Evolutionary conservation across 2,113 vertebrate genomes (phyloP).

Genomic region (Hippocampus mohnikei): DNA sequence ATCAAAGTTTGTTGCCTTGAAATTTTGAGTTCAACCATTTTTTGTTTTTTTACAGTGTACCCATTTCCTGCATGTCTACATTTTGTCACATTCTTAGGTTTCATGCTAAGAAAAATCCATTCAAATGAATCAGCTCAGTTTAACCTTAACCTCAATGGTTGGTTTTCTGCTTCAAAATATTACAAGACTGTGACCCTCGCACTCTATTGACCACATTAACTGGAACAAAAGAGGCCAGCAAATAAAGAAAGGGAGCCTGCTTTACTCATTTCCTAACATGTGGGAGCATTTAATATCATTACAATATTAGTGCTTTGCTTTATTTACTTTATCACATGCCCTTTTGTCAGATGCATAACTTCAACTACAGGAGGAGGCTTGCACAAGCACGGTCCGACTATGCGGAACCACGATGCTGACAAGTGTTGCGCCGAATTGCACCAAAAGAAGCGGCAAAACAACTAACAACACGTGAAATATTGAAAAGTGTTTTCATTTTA

Average conservation of each 20-base stretch:
- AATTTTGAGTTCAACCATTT: too few relatives aligned
- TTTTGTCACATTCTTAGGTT: not conserved
- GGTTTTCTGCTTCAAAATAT: not conserved
- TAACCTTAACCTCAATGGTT: not conserved
- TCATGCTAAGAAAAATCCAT: not conserved
- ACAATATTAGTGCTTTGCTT: not conserved
- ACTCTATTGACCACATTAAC: too few relatives aligned
- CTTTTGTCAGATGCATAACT: not conserved
- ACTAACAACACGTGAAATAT: not conserved
- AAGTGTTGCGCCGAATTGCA: not conserved
- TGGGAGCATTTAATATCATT: not conserved
- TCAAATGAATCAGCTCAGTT: not conserved
- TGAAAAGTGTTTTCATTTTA: conserved; percentile 56
- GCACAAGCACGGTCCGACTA: not conserved
- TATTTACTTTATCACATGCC: not conserved
- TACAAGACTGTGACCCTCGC: not conserved
- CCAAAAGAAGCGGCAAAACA: not conserved
- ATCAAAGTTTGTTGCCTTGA: too few relatives aligned
- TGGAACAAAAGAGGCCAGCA: too few relatives aligned
- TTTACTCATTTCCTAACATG: not conserved
- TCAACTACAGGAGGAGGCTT: not conserved
- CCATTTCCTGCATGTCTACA: not conserved
- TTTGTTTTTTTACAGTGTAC: not conserved
- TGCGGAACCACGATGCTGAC: not conserved
- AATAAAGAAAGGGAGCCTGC: too few relatives aligned